Evolutionary conservation across 2,113 vertebrate genomes (phyloP), one percentile per base, ranked within the genome.

Genomic region (Pseudorasbora parva): DNA sequence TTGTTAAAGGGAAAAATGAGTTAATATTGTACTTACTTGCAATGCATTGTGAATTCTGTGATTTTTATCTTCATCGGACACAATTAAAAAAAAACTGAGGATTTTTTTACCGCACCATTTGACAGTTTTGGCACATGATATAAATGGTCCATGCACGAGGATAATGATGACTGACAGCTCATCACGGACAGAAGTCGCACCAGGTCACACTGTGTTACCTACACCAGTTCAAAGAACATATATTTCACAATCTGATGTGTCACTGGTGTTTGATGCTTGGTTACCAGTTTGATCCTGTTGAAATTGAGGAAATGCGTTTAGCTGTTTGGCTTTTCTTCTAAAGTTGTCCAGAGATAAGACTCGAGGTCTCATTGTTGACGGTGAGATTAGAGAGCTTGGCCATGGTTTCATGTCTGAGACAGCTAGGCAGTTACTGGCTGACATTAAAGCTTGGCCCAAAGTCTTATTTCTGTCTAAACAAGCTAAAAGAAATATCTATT

Each of bases 111-210:
- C 89, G 82, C 91, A 89, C 84, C 89, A 75, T 89, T 93, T 92
- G 91, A 90, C 90, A 90, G 90, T 86, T 93, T 90, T 93, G 91
- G 92, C 91, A 91, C 88, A 88, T 91, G 92, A 93, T 93, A 89
- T 93, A 93, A 93, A 92, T 93, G 91, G 93, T 91, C 90, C 85
- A 87, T 91, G 71, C 86, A 49, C 69, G 87, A 92, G 88, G 86
- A 89, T 90, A 86, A 93, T 90, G 89, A 56, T 82, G 90, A 88
- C 85, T 93, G 91, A 92, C 92, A 93, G 91, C 69, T 74, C 59
- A 27, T 45, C 66, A 82, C 86, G 88, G 89, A 92, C 90, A 89
- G 88, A 91, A 92, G 92, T 90, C 89, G 87, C 84, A 57, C n/a
- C 23, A 41, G 2, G 72, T 84, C 78, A 88, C 91, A 90, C 91